phyloP scores from a whole-genome alignment of 2,797 vertebrate genomes.

The Chaunax sp. region DNA sequence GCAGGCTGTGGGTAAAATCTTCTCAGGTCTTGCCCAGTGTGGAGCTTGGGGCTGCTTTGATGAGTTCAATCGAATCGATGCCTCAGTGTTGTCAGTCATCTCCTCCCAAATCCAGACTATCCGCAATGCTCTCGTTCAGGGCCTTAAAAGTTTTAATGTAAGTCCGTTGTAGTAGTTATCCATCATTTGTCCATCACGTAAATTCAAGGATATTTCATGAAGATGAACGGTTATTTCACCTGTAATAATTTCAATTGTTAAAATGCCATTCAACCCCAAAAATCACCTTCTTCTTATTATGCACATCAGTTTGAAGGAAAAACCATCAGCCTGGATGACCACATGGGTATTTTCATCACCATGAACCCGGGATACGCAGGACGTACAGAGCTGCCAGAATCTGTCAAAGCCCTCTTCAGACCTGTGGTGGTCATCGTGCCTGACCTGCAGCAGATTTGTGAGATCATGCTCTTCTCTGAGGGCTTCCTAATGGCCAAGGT shows the following conservation, averaged over 20 bases:
- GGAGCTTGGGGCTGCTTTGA: slow-evolving; percentile 99
- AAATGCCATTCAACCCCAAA: too few species aligned
- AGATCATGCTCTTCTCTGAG: slow-evolving; percentile 99
- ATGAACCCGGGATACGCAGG: slow-evolving; percentile 99
- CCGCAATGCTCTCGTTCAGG: slow-evolving; percentile 91
- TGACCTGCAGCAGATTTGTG: slow-evolving; percentile 97
- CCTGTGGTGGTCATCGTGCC: slow-evolving; percentile 98
- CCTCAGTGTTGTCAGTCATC: slow-evolving; percentile 97
- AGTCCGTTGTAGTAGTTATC: slow-evolving; percentile 39
- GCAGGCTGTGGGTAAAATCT: slow-evolving; percentile 96
- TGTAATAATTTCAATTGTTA: too few species aligned
- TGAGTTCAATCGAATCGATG: slow-evolving; percentile 97
- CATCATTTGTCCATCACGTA: slow-evolving; percentile 2
- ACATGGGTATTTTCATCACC: slow-evolving; percentile 98
- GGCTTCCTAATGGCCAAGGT: slow-evolving; percentile 96
- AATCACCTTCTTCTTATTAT: slow-evolving; percentile 21
- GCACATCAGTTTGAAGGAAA: slow-evolving; percentile 92
- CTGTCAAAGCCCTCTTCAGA: slow-evolving; percentile 96
- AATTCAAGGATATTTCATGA: background rate
- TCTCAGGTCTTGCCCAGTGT: slow-evolving; percentile 95
- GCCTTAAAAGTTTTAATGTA: slow-evolving; percentile 90
- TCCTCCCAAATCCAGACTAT: slow-evolving; percentile 98
- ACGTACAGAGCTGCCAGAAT: slow-evolving; percentile 95
- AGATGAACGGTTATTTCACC: background rate
- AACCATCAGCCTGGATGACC: slow-evolving; percentile 89